A percentile compares a stretch with the other conserved stretches of the same genome.
phyloP scores from a whole-genome alignment of 1,140 invertebrate species.

The Sweltsa coloradensis region DNA sequence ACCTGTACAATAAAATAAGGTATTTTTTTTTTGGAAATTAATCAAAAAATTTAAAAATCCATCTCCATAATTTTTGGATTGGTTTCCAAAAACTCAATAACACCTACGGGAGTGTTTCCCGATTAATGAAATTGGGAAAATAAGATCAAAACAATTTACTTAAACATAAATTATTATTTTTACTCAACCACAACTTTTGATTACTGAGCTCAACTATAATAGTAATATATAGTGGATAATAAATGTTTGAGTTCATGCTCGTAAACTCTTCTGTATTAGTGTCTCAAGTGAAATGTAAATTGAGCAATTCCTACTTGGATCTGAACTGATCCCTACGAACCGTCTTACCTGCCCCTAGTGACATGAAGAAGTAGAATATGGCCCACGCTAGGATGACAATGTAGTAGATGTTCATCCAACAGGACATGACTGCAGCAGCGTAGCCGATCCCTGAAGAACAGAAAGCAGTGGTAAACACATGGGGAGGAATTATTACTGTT shows the following conservation, averaged over 20 bases:
- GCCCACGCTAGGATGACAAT: conserved; percentile 98
- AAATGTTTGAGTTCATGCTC: background rate
- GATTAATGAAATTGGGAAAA: no score
- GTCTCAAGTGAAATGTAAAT: no score
- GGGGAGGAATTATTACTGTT: background rate
- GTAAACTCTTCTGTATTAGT: no score
- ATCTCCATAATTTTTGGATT: no score
- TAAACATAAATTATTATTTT: background rate
- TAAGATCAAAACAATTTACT: no score
- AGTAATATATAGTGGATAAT: background rate
- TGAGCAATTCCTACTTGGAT: no score
- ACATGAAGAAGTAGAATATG: conserved; percentile 93
- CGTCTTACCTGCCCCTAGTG: conserved; percentile 69
- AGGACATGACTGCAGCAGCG: conserved; percentile 95
- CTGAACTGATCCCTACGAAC: no score
- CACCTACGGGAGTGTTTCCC: no score
- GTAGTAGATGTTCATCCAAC: conserved; percentile 99
- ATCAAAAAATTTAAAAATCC: no score
- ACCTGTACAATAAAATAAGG: no score
- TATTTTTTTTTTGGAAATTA: no score
- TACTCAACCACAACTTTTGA: background rate
- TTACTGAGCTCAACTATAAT: background rate
- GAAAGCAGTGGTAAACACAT: background rate
- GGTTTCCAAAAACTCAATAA: no score
- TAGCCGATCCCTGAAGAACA: conserved; percentile 80